Base-by-base conservation (phyloP, 2,888 invertebrate genomes). In the Microctonus brassicae region DNA sequence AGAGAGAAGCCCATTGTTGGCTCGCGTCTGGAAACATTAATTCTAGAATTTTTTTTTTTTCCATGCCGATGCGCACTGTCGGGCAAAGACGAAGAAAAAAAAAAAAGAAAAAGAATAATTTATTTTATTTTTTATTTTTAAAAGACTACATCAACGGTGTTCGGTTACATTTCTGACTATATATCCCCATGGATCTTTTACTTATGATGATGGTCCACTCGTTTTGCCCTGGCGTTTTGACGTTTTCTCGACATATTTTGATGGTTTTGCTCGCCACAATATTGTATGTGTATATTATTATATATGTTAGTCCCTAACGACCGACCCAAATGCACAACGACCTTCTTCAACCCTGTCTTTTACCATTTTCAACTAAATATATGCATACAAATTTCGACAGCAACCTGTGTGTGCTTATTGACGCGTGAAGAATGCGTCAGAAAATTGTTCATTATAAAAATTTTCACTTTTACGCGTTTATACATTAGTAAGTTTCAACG, bases 201-300 rank as follows among this genome's bases (percentile, higher is more conserved):
- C n/a, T 39, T 36, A 11, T 20, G 24, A 11, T 22, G 17, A 47
- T 47, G 47, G 20, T 17, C 47, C 62, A 33, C 17, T 34, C 22
- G 10, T 47, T 53, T 55, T 42, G 77, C 77, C 76, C 74, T 75
- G 69, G 75, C 75, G 77, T 82, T 82, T 82, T 81, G 82, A 82
- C 82, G 78, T 80, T 80, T 79, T 73, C 70, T 69, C 76, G 78
- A 80, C 81, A 81, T 79, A 81, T 81, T 81, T 80, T 81, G 78
- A 80, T 77, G 80, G 42, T 62, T 62, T 53, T 22, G 24, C 33
- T 34, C 52, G 36, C 33, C 60, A 60, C 60, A 60, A 60, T 36
- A 17, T 60, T 36, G 22, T 34, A 17, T 17, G 17, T 47, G 36
- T 10, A 10, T 36, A 17, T 39, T 5, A 1, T 2, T 36, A 10